Base-by-base conservation (phyloP, 2,888 invertebrate species). In the Mesorhabditis belari region DNA sequence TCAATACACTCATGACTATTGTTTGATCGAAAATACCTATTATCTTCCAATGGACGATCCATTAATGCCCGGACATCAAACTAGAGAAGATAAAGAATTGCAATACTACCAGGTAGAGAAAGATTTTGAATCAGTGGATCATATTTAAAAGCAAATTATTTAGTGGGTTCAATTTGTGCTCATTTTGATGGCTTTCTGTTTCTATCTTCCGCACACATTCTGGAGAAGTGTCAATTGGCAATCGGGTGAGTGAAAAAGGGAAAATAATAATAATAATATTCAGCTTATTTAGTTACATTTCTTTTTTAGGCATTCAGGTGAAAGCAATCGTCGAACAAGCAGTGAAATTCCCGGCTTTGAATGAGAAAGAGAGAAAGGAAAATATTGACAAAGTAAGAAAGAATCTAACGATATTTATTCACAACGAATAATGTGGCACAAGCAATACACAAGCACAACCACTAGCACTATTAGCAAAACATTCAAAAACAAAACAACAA, bases 1-100 rank as follows among this genome's bases (percentile, higher is more conserved):
- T 60, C 82, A 84, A 66, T 84, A 84, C 75, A 81, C 83, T 49
- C 80, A 83, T 68, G 83, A 83, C 75, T 84, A 84, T 57, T 85
- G 84, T 72, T 82, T 84, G 79, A 82, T 84, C 44, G 82, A 83
- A 60, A 84, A 83, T 75, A 84, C 84, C 17, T 84, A 84, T 63
- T 79, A 73, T 58, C 63, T 77, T 26, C 66, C 76, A n/a, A 28
- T 71, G 5, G 72, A 72, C 24, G 71, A 75, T 53, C 70, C 71
- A 6, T 55, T 62, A 17, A 65, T 73, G 64, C 73, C 75, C 6
- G 51, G 62, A 1, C 50, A 57, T n/a, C 49, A 58, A 3, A 60
- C 61, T 24, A 61, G 77, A 23, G 71, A 76, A 54, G 63, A 66
- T n/a, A 28, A 58, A 21, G 69, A 75, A 55, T 60, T 79, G 52